Conservation (phyloP, 2,113 vertebrate genomes). For the Collichthys lucidus region DNA sequence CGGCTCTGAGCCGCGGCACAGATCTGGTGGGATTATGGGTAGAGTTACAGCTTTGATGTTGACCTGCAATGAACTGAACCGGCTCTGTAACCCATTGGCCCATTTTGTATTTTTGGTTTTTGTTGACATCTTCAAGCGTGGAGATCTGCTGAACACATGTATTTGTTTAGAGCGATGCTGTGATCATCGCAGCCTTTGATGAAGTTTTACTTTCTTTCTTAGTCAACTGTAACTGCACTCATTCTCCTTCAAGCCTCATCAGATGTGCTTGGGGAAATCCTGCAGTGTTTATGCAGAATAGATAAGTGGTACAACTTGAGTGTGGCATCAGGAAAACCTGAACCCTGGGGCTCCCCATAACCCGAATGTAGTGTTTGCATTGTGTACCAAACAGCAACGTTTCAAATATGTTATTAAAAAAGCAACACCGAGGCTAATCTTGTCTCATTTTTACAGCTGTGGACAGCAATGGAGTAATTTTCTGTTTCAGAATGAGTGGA, state of each 20-base stretch:
- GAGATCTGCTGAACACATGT: conserved; percentile 14
- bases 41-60: conserved; percentile 46
- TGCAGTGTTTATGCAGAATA: background rate
- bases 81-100: conserved; percentile 27
- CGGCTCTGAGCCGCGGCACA: conserved; percentile 7
- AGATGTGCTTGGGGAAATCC: conserved; percentile 6
- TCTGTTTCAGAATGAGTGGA: background rate
- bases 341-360: background rate
- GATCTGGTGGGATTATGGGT: conserved; percentile 41
- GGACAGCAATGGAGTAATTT: background rate
- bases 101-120: conserved; percentile 11
- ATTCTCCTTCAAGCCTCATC: background rate
- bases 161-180: conserved; percentile 5
- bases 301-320: background rate
- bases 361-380: too few relatives aligned
- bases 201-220: background rate
- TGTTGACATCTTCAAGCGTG: background rate
- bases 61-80: conserved; percentile 43
- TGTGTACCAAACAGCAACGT: too few relatives aligned
- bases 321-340: background rate
- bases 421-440: too few relatives aligned
- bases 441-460: too few relatives aligned
- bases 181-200: background rate
- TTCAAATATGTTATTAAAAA: too few relatives aligned
- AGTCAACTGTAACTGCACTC: background rate